Percentiles rank a stretch among this genome's conserved stretches.
Evolutionary conservation across 2,797 vertebrate genomes (phyloP).

Genomic region (Lagocephalus sceleratus): DNA sequence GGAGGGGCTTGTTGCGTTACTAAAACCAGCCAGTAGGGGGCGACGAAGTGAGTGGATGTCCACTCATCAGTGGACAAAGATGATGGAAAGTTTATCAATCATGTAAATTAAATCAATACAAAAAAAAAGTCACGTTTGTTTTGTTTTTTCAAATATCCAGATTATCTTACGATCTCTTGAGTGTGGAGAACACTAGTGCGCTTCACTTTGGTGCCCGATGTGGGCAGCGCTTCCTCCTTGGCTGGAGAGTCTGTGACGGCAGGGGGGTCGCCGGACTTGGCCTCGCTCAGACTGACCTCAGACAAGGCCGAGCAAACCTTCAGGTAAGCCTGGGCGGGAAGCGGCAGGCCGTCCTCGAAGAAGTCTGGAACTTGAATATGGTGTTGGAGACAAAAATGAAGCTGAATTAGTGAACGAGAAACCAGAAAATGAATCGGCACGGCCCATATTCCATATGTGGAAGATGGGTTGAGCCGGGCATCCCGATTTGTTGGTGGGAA

Average conservation of each 20-base stretch:
- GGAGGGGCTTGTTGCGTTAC: neutral
- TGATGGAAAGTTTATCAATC: no score
- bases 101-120: neutral
- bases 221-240: constrained; percentile 38
- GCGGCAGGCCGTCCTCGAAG: constrained; percentile 76
- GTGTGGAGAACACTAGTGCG: constrained; percentile 74
- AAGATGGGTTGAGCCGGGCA: no score
- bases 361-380: constrained; percentile 64
- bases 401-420: no score
- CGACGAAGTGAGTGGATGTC: no score
- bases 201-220: constrained; percentile 72
- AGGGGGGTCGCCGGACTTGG: constrained; percentile 43
- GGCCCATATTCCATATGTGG: no score
- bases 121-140: neutral
- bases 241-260: constrained; percentile 42
- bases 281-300: constrained; percentile 63
- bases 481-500: no score
- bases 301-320: constrained; percentile 75
- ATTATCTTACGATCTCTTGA: constrained; percentile 74
- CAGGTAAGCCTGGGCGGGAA: constrained; percentile 78
- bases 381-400: no score
- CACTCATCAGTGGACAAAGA: no score
- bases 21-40: no score
- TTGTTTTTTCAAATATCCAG: neutral
- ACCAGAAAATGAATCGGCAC: no score